phyloP scores from a whole-genome alignment of 2,113 vertebrate genomes.

The Oriolus oriolus region DNA sequence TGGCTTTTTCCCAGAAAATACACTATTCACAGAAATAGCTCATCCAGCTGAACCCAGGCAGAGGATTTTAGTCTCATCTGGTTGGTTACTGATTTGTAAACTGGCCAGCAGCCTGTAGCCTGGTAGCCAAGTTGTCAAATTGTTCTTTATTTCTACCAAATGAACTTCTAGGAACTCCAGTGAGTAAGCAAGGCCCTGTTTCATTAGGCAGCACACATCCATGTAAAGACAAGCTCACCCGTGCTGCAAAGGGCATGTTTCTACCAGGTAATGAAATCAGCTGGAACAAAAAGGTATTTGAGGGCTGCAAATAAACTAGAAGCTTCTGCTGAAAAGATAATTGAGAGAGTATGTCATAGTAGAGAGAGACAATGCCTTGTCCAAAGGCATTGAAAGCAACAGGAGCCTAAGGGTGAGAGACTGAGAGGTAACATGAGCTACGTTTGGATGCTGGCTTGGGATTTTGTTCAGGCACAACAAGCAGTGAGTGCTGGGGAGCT shows the following conservation, averaged over 20 bases:
- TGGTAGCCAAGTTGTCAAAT: not conserved
- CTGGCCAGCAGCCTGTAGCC: not conserved
- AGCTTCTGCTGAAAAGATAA: not conserved
- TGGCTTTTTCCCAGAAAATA: not conserved
- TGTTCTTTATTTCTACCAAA: slow-evolving; percentile 25
- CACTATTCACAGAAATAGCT: not conserved
- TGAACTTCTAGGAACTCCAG: not conserved
- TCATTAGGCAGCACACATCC: not conserved
- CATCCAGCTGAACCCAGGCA: not conserved
- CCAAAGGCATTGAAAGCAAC: not conserved
- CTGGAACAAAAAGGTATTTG: not conserved
- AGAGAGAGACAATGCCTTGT: not conserved
- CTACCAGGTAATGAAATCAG: not conserved
- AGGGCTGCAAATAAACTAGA: not conserved
- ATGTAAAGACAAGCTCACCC: not conserved
- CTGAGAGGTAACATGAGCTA: not conserved
- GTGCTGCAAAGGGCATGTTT: not conserved
- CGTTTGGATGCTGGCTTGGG: not conserved
- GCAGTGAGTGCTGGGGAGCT: not conserved
- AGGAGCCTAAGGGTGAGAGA: not conserved
- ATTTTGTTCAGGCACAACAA: not conserved
- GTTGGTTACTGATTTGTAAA: not conserved
- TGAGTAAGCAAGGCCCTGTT: not conserved
- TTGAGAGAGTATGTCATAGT: not conserved
- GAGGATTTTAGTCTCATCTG: not conserved